Evolutionary conservation across 2,797 vertebrate genomes (phyloP), one percentile per base, ranked within the genome.

Genomic region (Octomys mimax): DNA sequence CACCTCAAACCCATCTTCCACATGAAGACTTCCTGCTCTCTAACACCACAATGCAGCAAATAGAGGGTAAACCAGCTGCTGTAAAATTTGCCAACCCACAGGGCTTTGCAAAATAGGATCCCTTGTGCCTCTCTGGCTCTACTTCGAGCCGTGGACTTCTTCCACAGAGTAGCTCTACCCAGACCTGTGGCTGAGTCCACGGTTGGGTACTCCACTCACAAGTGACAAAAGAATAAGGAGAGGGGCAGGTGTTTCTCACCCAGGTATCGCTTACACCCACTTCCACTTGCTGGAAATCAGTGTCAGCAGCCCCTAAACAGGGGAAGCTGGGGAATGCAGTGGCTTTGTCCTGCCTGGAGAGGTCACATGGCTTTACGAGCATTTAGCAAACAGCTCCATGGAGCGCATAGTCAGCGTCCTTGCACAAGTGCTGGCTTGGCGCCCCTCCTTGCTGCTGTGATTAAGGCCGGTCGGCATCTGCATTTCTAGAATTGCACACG

Each of bases 361-460:
- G 77, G 66, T 33, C 26, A 36, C 2, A 13, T 31, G 5, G 13
- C 70, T n/a, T 3, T 11, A 42, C 21, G 75, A 87, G 18, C 3
- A 10, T 10, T 24, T 3, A 33, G 36, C 3, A 2, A 0, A 49
- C 19, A 7, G 8, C 39, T 22, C 22, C 2, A 13, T 6, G 0
- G 0, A 36, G 39, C n/a, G 7, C 33, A 59, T 0, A 31, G 2
- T 18, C 16, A 52, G 26, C 5, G 5, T 26, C 54, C 59, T 11
- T 61, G 9, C 6, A 3, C 71, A 75, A 0, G 21, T 36, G 33
- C 49, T 11, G 8, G 10, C 24, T 1, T 9, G 19, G 13, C 49
- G 1, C 5, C 59, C 6, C 5, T 12, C 18, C 7, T 4, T 3
- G 6, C 21, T 39, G 21, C 31, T 33, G 16, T 26, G 73, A 5